These are phyloP conservation scores for Drosophila greeni DNA, from an alignment of 2,888 invertebrate genomes.

Conservation along the genomic window DNA sequence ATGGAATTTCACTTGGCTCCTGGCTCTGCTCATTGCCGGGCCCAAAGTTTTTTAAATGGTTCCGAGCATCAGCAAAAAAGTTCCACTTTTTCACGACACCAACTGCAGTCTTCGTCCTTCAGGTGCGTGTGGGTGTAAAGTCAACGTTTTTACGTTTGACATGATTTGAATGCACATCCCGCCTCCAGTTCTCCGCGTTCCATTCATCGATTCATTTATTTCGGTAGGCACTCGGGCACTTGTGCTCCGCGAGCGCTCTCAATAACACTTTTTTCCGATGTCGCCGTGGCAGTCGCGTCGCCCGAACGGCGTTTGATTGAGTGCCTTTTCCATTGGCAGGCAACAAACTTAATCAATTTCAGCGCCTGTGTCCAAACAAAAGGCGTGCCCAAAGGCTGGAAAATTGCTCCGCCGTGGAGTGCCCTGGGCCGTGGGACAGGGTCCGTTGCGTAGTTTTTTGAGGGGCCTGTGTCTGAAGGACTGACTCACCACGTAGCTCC, in stretches of 20 bases:
- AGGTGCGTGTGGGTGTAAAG: constrained; percentile 58
- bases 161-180: constrained; percentile 64
- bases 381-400: constrained; percentile 63
- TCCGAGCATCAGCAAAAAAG: constrained; percentile 23
- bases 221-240: constrained; percentile 54
- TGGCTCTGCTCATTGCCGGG: not conserved
- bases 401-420: constrained; percentile 51
- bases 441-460: constrained; percentile 52
- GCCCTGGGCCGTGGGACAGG: not conserved
- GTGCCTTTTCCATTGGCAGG: constrained; percentile 68
- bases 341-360: constrained; percentile 73
- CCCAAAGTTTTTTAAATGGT: constrained; percentile 9
- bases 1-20: constrained; percentile 9
- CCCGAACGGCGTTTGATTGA: constrained; percentile 58
- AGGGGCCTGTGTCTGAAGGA: constrained; percentile 20
- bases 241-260: constrained; percentile 36
- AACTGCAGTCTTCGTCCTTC: constrained; percentile 38
- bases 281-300: constrained; percentile 1
- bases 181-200: not conserved
- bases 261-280: constrained; percentile 39
- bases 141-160: constrained; percentile 70
- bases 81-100: constrained; percentile 46
- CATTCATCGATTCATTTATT: constrained; percentile 60
- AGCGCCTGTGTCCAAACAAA: constrained; percentile 69
- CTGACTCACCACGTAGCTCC: constrained; percentile 51